Percentiles rank a stretch among this genome's conserved stretches.
These are phyloP conservation scores for Scortum barcoo DNA, from an alignment of 2,113 vertebrate species.

Conservation along the genomic window DNA sequence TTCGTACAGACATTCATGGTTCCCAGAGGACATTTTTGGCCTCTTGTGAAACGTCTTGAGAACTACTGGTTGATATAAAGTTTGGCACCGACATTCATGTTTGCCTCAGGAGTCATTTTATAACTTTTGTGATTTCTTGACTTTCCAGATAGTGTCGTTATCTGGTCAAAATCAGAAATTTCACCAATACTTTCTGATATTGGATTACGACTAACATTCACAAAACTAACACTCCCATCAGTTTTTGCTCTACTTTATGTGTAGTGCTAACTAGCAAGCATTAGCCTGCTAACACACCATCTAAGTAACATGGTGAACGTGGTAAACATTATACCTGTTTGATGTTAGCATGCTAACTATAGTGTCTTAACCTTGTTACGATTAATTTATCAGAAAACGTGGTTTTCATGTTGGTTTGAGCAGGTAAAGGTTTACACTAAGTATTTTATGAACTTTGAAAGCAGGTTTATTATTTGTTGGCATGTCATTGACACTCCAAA, in stretches of 20 bases:
- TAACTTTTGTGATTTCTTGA: too few species aligned
- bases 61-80: background rate
- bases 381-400: background rate
- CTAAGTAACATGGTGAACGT: too few species aligned
- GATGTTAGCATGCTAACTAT: background rate
- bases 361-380: background rate
- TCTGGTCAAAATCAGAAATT: too few species aligned
- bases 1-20: background rate
- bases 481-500: too few species aligned
- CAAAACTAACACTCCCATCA: too few species aligned
- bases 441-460: background rate
- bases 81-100: background rate
- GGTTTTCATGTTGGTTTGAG: background rate
- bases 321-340: too few species aligned
- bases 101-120: background rate
- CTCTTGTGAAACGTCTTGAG: background rate
- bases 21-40: background rate
- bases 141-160: too few species aligned
- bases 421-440: background rate
- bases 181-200: too few species aligned
- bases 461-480: too few species aligned
- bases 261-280: too few species aligned
- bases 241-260: too few species aligned
- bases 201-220: too few species aligned
- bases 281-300: background rate